Base-by-base conservation (phyloP, 2,888 invertebrate genomes). In the Hofmannophila pseudospretella region DNA sequence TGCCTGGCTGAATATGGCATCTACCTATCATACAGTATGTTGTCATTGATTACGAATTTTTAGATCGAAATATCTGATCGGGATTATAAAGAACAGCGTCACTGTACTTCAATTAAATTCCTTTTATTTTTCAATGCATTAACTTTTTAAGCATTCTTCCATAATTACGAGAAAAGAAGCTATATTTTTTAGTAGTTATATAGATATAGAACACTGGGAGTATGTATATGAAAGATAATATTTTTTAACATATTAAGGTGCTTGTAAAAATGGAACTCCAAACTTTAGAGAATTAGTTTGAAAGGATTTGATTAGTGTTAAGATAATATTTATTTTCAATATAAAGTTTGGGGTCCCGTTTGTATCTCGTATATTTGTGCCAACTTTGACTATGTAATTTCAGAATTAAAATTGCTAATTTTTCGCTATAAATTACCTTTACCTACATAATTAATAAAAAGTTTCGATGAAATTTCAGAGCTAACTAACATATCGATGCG, bases 281-380 rank as follows among this genome's bases (percentile, higher is more conserved):
- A 72, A 67, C 41, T 49, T 53, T 46, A 52, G 60, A 60, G 70
- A 59, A 65, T 75, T 76, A 69, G 65, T 72, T 61, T 63, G 57
- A 49, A 67, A 54, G 75, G 75, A 80, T 80, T 80, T 80, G 77
- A 80, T 68, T 78, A 79, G 76, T 60, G 51, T 66, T 72, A 75
- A 67, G 64, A n/a, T n/a, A n/a, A n/a, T n/a, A n/a, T n/a, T 16
- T 5, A 16, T 3, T 16, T 16, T 16, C 16, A 16, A 16, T 16
- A 4, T 16, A 16, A 16, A 16, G 46, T 72, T 73, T 74, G 74
- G 72, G 70, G 41, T 64, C 63, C 67, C 66, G 69, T 69, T 71
- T 58, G 49, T 44, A 42, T 58, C 55, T 63, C 55, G 58, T 68
- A 36, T 73, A 69, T 70, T 72, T 74, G 84, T 84, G 84, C 84